phyloP scores from a whole-genome alignment of 64 coral and sea anemone species.

The Actinia tenebrosa region DNA sequence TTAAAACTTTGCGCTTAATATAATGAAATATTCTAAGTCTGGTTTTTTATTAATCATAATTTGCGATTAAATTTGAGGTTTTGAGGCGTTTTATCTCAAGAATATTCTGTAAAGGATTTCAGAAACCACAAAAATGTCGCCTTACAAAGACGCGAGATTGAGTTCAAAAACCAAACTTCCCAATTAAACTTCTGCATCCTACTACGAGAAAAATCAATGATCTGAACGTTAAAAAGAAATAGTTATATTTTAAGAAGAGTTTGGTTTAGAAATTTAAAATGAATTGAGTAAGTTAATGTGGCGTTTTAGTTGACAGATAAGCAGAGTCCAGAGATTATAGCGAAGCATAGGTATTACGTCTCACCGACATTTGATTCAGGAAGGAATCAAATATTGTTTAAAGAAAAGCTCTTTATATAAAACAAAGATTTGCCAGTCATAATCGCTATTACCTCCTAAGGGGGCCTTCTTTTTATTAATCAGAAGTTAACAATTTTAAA shows the following conservation, averaged over 20 bases:
- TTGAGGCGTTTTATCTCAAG: constrained; percentile 16
- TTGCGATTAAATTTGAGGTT: not conserved
- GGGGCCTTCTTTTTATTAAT: not conserved
- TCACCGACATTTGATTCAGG: not conserved
- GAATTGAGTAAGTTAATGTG: not conserved
- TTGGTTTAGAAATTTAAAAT: not conserved
- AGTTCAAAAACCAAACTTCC: not conserved
- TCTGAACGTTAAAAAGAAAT: not conserved
- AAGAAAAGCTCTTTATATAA: not conserved
- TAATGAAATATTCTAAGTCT: not conserved
- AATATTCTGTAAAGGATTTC: constrained; percentile 2
- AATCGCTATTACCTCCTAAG: not conserved
- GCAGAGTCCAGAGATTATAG: not conserved
- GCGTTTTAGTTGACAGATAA: not conserved
- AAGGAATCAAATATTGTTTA: not conserved
- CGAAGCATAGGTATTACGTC: not conserved
- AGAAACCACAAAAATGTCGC: constrained; percentile 32
- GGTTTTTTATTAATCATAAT: not conserved
- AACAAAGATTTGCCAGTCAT: not conserved
- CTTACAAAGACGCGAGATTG: not conserved
- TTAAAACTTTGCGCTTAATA: not conserved
- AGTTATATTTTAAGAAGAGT: not conserved
- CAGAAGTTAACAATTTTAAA: not conserved
- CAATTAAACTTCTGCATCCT: not conserved
- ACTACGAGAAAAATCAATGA: not conserved